Conservation (phyloP, 2,797 vertebrate species). For the Mus caroli region DNA sequence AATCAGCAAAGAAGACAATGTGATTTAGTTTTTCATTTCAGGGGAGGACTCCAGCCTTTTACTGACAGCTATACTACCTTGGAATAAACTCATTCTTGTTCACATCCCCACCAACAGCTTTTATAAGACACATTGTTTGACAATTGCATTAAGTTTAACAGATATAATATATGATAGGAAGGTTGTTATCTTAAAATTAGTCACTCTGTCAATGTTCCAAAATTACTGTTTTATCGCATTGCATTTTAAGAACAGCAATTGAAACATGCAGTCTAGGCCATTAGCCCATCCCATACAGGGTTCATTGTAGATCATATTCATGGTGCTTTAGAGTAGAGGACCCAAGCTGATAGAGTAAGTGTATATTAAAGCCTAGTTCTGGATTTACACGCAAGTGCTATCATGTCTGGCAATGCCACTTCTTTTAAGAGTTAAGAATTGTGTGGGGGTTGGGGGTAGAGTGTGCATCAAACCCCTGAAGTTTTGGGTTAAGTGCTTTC, state of each 20-base stretch:
- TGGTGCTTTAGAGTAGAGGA: not conserved
- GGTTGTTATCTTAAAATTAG: slow-evolving; percentile 55
- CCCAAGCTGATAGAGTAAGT: not conserved
- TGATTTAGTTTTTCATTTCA: slow-evolving; percentile 45
- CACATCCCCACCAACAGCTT: not conserved
- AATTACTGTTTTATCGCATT: not conserved
- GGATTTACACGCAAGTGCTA: not conserved
- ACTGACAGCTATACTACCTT: not conserved
- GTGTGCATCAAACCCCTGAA: not conserved
- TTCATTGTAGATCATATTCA: not conserved
- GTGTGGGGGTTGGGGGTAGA: too few relatives aligned
- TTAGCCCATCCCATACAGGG: not conserved
- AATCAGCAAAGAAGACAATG: slow-evolving; percentile 22
- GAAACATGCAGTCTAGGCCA: not conserved
- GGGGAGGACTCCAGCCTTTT: slow-evolving; percentile 21
- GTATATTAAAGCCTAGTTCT: not conserved
- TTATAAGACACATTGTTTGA: not conserved
- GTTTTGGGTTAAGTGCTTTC: slow-evolving; percentile 11
- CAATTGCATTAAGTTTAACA: slow-evolving; percentile 71
- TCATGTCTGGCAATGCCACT: not conserved
- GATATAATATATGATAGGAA: slow-evolving; percentile 52
- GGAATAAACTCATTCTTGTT: slow-evolving; percentile 8
- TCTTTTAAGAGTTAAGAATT: not conserved
- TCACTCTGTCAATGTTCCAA: not conserved
- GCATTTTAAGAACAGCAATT: not conserved